phyloP scores from a whole-genome alignment of 2,888 invertebrate species.

The Sicus ferrugineus region DNA sequence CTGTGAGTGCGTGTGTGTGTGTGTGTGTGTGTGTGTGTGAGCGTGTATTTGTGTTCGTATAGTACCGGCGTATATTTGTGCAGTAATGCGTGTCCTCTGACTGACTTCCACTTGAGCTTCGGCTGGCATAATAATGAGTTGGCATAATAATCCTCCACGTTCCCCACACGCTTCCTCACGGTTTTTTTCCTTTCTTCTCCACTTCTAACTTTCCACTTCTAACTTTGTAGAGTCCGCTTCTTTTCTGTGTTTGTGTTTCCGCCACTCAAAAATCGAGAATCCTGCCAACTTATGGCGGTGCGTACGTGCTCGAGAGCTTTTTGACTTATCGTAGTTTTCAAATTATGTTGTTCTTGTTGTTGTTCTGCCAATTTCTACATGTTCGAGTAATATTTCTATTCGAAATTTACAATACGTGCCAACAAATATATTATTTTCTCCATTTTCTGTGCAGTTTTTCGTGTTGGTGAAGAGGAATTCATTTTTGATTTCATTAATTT shows the following conservation, averaged over 20 bases:
- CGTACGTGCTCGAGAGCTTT: conserved; percentile 22
- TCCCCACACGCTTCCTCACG: neutral
- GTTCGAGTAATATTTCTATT: conserved; percentile 20
- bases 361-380: neutral
- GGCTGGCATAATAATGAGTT: conserved; percentile 35
- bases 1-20: neutral
- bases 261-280: neutral
- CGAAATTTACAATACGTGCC: conserved; percentile 12
- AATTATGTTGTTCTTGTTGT: neutral
- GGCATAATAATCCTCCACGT: neutral
- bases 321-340: no score
- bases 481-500: no score
- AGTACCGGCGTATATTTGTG: neutral
- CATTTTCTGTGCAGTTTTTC: neutral
- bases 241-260: neutral
- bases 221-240: neutral
- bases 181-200: neutral
- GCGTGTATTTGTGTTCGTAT: neutral
- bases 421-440: conserved; percentile 7
- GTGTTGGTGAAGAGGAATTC: neutral
- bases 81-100: conserved; percentile 30
- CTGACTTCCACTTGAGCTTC: conserved; percentile 35
- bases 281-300: conserved; percentile 21
- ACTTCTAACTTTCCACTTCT: neutral
- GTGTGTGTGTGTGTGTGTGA: neutral